Percentiles rank a stretch among this genome's conserved stretches.
Evolutionary conservation across 1,140 invertebrate species (phyloP).

Genomic region (Teleopsis dalmanni): DNA sequence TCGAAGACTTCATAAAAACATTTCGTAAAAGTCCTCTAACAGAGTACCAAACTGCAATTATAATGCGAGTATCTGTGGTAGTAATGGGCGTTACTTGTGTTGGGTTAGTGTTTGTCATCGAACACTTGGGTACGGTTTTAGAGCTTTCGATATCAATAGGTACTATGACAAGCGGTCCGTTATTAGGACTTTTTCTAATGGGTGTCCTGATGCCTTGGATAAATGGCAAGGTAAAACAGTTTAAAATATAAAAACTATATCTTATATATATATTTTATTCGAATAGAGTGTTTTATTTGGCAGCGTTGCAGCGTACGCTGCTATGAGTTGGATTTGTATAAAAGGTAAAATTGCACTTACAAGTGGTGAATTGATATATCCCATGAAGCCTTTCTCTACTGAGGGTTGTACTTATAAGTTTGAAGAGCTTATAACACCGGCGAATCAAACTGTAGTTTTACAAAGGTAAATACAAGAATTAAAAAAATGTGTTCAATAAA

Average conservation of each 20-base stretch:
- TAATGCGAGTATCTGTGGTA: constrained; percentile 63
- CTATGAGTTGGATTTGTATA: constrained; percentile 71
- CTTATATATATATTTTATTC: background rate
- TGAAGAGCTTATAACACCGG: constrained; percentile 36
- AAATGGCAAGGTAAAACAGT: constrained; percentile 57
- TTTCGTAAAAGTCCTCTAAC: constrained; percentile 54
- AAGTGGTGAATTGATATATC: constrained; percentile 50
- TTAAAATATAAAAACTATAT: too few relatives aligned
- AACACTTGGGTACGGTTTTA: constrained; percentile 63
- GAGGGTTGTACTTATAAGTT: constrained; percentile 57
- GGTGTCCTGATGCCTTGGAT: constrained; percentile 77
- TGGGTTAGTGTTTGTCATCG: constrained; percentile 61
- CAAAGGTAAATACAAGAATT: constrained; percentile 25
- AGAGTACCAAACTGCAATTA: constrained; percentile 54
- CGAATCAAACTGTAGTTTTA: constrained; percentile 28
- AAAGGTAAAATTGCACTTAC: constrained; percentile 63
- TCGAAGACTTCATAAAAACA: constrained; percentile 71
- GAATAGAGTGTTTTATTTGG: constrained; percentile 67
- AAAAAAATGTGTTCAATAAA: background rate
- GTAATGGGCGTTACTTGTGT: constrained; percentile 58
- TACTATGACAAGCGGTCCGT: constrained; percentile 65
- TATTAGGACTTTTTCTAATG: constrained; percentile 72
- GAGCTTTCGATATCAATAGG: constrained; percentile 62
- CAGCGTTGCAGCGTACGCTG: constrained; percentile 55
- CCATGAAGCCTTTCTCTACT: constrained; percentile 52